Evolutionary conservation across 1,140 invertebrate genomes (phyloP).

Genomic region (Atta cephalotes): DNA sequence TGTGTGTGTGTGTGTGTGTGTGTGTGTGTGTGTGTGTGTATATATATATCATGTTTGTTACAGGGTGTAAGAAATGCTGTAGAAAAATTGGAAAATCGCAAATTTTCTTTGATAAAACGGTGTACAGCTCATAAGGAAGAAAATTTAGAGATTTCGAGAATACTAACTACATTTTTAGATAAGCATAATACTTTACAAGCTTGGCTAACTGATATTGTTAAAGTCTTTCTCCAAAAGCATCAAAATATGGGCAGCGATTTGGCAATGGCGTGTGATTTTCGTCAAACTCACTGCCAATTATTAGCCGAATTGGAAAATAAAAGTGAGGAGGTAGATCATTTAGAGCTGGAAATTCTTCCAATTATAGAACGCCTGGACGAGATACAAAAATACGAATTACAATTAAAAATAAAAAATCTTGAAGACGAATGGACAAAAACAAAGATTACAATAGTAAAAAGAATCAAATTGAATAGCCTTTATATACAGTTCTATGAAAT

Average conservation of each 20-base stretch:
- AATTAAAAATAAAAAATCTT: constrained; percentile 88
- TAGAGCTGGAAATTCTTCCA: constrained; percentile 90
- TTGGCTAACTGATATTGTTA: constrained; percentile 91
- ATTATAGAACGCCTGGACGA: constrained; percentile 90
- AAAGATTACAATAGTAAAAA: constrained; percentile 88
- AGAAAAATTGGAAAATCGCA: constrained; percentile 92
- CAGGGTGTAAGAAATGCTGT: constrained; percentile 89
- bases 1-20: no score
- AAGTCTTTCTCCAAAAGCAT: constrained; percentile 91
- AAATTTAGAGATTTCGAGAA: constrained; percentile 89
- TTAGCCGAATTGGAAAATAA: constrained; percentile 91
- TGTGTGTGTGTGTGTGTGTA: not conserved
- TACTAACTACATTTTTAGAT: constrained; percentile 90
- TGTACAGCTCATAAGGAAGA: constrained; percentile 92
- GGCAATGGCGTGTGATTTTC: constrained; percentile 91
- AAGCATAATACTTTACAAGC: constrained; percentile 90
- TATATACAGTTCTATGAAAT: constrained; percentile 92
- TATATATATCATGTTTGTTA: not conserved
- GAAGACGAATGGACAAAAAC: constrained; percentile 89
- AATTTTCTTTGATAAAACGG: constrained; percentile 89
- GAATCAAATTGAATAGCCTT: constrained; percentile 88
- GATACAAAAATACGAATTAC: constrained; percentile 88
- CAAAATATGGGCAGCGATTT: constrained; percentile 92
- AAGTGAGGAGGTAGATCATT: constrained; percentile 76
- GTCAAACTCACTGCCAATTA: constrained; percentile 91